Base-by-base conservation (phyloP, 2,888 invertebrate species). In the Drosophila tripunctata region DNA sequence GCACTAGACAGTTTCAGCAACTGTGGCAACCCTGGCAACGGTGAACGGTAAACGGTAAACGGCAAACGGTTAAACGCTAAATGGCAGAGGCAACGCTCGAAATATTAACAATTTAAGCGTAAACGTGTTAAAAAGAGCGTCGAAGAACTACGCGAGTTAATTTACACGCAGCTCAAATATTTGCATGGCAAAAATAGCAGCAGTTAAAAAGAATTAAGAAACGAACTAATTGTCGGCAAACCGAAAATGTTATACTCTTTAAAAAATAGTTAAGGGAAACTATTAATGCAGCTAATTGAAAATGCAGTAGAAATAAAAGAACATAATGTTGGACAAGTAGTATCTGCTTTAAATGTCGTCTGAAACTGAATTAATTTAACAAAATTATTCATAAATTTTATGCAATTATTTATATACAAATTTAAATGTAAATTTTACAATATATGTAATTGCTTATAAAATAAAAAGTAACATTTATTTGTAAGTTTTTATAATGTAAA, bases 131-230 rank as follows among this genome's bases (percentile, higher is more conserved):
- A 85, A 78, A 78, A 70, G 50, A 60, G 71, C 75, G 43, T 52
- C 71, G 66, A 66, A 60, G 63, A 84, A 64, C 73, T 70, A 78
- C 75, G 79, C 79, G 47, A 81, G 87, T 81, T 87, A 87, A 82
- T 87, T 82, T 82, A 62, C 84, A 82, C 84, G 84, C 87, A 87
- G 67, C 69, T 67, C 75, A 82, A 82, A 82, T 87, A 83, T 82
- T 87, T 87, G 80, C 68, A 41, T 44, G 66, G 54, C 43, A 67
- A 45, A 52, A 58, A 78, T 30, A 56, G 74, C 74, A 69, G 65
- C 69, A 73, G 70, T 60, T 61, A 50, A 67, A 67, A 63, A 60
- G 66, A 71, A 79, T 75, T 79, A 76, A 79, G 60, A 62, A 56
- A 35, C 31, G 45, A 43, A 33, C 3, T 24, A 31, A 14, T 10